These are phyloP conservation scores for Nysson spinosus DNA, from an alignment of 2,888 invertebrate genomes.

Conservation along the genomic window DNA sequence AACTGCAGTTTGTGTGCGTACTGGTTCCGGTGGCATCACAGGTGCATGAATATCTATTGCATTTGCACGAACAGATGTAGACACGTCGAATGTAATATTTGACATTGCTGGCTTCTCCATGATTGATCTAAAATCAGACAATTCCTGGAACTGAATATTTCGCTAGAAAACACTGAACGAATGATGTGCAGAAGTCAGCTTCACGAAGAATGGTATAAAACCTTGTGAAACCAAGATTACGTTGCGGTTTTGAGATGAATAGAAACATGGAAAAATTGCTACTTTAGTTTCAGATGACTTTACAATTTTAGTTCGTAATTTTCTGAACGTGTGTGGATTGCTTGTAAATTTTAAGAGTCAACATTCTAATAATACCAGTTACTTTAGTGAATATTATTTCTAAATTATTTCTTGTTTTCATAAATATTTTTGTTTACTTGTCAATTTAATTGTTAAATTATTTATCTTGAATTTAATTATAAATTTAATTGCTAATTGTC, in stretches of 20 bases:
- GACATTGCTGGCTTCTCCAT: constrained; percentile 82
- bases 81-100: constrained; percentile 84
- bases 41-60: constrained; percentile 84
- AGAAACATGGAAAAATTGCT: neutral
- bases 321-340: no score
- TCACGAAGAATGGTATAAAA: neutral
- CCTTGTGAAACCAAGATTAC: neutral
- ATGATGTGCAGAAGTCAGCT: no score
- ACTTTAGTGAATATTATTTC: no score
- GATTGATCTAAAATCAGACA: constrained; percentile 76
- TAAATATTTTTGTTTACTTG: no score
- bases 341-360: no score
- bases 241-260: neutral
- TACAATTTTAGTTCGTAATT: no score
- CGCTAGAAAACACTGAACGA: no score
- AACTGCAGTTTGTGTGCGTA: constrained; percentile 79
- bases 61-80: constrained; percentile 83
- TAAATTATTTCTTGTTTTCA: no score
- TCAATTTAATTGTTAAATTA: no score
- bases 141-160: neutral
- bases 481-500: no score
- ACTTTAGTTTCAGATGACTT: neutral
- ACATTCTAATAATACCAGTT: no score
- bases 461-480: no score
- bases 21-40: constrained; percentile 77